Evolutionary conservation across 92 coral and sea anemone genomes (phyloP), one percentile per base, ranked within the genome.

Genomic region (Siderastrea radians): DNA sequence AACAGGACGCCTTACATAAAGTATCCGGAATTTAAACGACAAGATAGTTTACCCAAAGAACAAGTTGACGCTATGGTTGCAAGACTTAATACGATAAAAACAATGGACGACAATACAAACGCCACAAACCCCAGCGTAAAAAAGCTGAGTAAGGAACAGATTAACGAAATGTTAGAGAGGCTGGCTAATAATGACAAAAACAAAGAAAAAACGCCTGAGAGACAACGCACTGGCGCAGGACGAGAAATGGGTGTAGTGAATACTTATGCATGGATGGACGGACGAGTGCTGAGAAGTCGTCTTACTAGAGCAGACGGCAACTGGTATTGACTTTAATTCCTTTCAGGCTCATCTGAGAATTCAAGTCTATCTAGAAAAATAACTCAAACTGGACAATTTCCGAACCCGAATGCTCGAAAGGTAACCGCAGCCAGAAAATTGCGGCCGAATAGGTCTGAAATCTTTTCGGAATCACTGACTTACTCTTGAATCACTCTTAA

Each of bases 221-320:
- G 93, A 38, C 96, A 84, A 57, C 72, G 99, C 49, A 91, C 88
- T 9, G 96, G 99, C 1, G 93, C 95, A n/a, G 84, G 14, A 5
- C 47, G 54, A 45, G 89, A 14, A 10, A 85, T 78, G 76, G 89
- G 89, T n/a, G 66, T 76, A 2, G 93, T 96, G 0, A 95, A 91
- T 72, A 88, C 96, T 1, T 95, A 95, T 49, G 99, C 99, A 1
- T 96, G 99, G 99, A 90, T 62, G 8, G 65, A 93, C 72, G 96
- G 94, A 5, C 45, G 81, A 38, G 76, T 88, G 3, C 58, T 93
- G 48, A 77, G 83, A 59, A 77, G 83, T 61, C 94, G 84, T 62
- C 3, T 82, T 3, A 89, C 75, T 8, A 49, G 82, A 15, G 91
- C 90, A 0, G 98, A 95, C 49, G 98, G 98, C 4, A 95, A 95